Evolutionary conservation across 2,113 vertebrate genomes (phyloP).

Genomic region (Blennius ocellaris): DNA sequence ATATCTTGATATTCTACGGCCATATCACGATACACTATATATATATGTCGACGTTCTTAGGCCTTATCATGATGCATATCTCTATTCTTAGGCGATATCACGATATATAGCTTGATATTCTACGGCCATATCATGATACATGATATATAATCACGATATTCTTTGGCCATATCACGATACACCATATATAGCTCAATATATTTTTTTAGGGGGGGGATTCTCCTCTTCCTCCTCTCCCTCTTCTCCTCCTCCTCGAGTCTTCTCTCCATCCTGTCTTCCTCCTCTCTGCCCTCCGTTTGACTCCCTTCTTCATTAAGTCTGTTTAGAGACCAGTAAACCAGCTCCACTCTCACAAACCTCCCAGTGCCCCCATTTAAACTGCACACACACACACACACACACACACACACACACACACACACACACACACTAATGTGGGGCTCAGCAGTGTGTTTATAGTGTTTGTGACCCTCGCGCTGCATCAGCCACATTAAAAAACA

Average conservation of each 20-base stretch:
- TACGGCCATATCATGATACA: too few relatives aligned
- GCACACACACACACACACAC: slow-evolving; percentile 45
- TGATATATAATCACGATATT: too few relatives aligned
- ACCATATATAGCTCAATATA: too few relatives aligned
- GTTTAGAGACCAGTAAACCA: slow-evolving; percentile 69
- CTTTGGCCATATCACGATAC: too few relatives aligned
- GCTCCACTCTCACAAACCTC: slow-evolving; percentile 66
- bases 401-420: slow-evolving; percentile 8
- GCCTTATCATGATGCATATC: too few relatives aligned
- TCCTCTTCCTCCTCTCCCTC: neutral
- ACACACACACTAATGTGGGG: slow-evolving; percentile 15
- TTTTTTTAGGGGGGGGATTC: too few relatives aligned
- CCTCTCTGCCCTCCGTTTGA: slow-evolving; percentile 59
- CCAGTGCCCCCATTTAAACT: slow-evolving; percentile 65
- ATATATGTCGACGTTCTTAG: too few relatives aligned
- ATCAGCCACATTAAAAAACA: slow-evolving; percentile 37
- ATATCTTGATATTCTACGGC: too few relatives aligned
- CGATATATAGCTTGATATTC: too few relatives aligned
- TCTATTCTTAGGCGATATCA: too few relatives aligned
- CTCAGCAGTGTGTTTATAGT: slow-evolving; percentile 50
- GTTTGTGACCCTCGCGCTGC: slow-evolving; percentile 39
- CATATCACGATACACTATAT: too few relatives aligned
- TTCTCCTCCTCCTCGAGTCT: neutral
- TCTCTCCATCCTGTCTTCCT: neutral
- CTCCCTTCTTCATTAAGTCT: slow-evolving; percentile 63